These are phyloP conservation scores for Drosophila fungiperda DNA, from an alignment of 2,888 invertebrate species.

Conservation along the genomic window DNA sequence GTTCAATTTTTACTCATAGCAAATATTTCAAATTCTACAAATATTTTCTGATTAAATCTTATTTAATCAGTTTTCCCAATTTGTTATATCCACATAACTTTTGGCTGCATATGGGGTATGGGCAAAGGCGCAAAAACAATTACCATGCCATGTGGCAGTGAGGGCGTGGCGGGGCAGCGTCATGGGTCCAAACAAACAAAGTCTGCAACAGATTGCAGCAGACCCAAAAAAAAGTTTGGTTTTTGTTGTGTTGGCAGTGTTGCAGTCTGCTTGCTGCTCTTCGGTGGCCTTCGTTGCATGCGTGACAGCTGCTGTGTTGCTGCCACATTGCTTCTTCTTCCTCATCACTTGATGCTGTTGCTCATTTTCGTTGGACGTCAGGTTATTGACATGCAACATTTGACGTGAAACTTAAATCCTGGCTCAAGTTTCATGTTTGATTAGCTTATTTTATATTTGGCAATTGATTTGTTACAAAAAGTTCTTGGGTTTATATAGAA, in stretches of 20 bases:
- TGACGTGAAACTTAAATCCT: slow-evolving; percentile 4
- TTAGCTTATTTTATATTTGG: slow-evolving; percentile 1
- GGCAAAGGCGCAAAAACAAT: slow-evolving; percentile 33
- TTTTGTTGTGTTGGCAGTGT: slow-evolving; percentile 26
- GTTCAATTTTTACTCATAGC: not conserved
- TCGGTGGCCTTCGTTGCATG: slow-evolving; percentile 36
- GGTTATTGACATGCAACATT: slow-evolving; percentile 59
- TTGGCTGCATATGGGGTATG: slow-evolving; percentile 27
- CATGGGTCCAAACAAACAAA: slow-evolving; percentile 31
- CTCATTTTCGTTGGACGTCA: slow-evolving; percentile 10
- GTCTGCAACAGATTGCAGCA: slow-evolving; percentile 71
- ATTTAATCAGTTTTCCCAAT: not conserved
- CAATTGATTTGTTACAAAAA: not conserved
- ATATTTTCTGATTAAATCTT: not conserved
- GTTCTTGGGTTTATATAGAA: not conserved
- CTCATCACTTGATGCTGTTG: slow-evolving; percentile 30
- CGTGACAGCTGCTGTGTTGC: slow-evolving; percentile 57
- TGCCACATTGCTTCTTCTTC: slow-evolving; percentile 19
- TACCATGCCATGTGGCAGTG: slow-evolving; percentile 7
- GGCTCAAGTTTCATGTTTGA: slow-evolving; percentile 34
- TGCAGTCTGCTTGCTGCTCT: slow-evolving; percentile 8
- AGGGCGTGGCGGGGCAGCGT: not conserved
- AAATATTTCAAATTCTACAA: not conserved
- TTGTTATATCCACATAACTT: not conserved
- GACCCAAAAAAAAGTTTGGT: slow-evolving; percentile 48